Percentiles rank a stretch among this genome's conserved stretches.
Evolutionary conservation across 2,797 vertebrate genomes (phyloP).

Genomic region (Tinamus major): DNA sequence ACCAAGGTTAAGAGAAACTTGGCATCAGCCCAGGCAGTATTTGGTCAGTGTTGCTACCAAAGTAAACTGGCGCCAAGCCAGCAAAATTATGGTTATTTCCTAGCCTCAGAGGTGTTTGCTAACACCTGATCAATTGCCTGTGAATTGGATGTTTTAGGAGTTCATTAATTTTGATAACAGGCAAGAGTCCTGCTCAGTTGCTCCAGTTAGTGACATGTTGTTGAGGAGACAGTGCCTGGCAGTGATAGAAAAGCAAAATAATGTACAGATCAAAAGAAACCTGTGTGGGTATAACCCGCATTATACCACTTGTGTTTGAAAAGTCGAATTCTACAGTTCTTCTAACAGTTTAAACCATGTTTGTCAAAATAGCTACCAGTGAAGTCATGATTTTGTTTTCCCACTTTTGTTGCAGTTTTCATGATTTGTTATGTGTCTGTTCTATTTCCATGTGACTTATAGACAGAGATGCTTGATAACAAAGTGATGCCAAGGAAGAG

Average conservation of each 20-base stretch:
- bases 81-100: neutral
- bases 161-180: neutral
- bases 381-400: neutral
- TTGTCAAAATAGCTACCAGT: neutral
- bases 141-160: neutral
- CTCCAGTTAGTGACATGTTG: neutral
- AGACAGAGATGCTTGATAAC: neutral
- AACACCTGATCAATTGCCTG: neutral
- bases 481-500: neutral
- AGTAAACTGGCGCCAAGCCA: neutral
- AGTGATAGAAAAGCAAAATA: neutral
- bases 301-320: neutral
- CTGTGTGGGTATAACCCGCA: neutral
- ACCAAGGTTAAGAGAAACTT: neutral
- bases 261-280: neutral
- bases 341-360: neutral
- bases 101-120: neutral
- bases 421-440: neutral
- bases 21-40: neutral
- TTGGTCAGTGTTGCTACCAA: neutral
- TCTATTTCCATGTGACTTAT: accelerated
- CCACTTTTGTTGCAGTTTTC: neutral
- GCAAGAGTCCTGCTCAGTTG: neutral
- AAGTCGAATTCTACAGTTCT: neutral
- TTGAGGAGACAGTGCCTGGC: neutral